Percentiles rank a stretch among this genome's conserved stretches.
Evolutionary conservation across 2,888 invertebrate genomes (phyloP).

Genomic region (Thecocarcelia acutangulata): DNA sequence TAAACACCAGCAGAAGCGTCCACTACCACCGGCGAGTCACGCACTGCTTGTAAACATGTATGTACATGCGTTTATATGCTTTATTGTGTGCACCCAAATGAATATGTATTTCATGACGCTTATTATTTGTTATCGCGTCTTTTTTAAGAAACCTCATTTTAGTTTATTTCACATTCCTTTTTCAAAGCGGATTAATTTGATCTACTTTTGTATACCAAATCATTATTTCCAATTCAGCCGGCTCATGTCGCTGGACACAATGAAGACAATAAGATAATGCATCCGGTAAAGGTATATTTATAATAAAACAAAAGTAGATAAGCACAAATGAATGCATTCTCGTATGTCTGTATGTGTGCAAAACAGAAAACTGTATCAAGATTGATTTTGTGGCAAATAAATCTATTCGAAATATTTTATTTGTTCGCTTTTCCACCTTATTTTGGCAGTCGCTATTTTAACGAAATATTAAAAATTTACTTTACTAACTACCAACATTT

Average conservation of each 20-base stretch:
- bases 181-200: conserved; percentile 79
- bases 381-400: no score
- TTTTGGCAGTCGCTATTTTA: no score
- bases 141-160: conserved; percentile 35
- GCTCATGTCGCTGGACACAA: conserved; percentile 27
- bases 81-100: not conserved
- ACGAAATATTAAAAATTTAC: no score
- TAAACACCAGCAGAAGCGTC: conserved; percentile 33
- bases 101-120: conserved; percentile 1
- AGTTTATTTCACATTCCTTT: conserved; percentile 71
- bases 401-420: no score
- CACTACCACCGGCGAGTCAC: conserved; percentile 8
- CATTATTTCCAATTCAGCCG: conserved; percentile 32
- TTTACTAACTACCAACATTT: no score
- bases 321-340: no score
- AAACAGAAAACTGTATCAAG: no score
- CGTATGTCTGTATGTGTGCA: no score
- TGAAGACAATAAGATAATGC: conserved; percentile 21
- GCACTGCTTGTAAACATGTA: not conserved
- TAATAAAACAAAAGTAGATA: not conserved
- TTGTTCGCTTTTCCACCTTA: no score
- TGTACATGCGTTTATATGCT: not conserved
- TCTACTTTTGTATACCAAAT: conserved; percentile 45
- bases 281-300: conserved; percentile 9
- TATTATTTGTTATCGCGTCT: conserved; percentile 2